Conservation (phyloP, 2,888 invertebrate genomes). For the Tenthredo distinguenda region DNA sequence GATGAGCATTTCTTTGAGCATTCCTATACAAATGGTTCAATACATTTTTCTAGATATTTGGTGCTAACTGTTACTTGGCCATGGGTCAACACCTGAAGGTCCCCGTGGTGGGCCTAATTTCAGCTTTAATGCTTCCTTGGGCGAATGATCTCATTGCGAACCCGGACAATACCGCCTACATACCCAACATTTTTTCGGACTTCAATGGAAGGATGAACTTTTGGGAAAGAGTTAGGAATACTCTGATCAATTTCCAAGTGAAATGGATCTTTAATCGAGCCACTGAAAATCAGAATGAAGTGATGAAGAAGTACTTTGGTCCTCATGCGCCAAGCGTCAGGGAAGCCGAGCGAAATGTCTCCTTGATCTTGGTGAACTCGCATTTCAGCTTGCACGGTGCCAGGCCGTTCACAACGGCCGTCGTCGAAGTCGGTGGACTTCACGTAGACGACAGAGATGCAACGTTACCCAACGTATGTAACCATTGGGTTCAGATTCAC, state of each 20-base stretch:
- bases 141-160: slow-evolving; percentile 60
- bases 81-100: slow-evolving; percentile 64
- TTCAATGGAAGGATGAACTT: slow-evolving; percentile 57
- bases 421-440: slow-evolving; percentile 80
- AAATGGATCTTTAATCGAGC: slow-evolving; percentile 50
- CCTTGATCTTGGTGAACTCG: slow-evolving; percentile 79
- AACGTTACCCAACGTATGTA: slow-evolving; percentile 59
- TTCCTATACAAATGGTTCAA: neutral
- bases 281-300: slow-evolving; percentile 60
- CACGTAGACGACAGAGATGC: slow-evolving; percentile 75
- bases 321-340: slow-evolving; percentile 72
- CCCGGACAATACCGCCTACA: slow-evolving; percentile 61
- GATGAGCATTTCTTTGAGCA: neutral
- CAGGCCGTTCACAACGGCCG: slow-evolving; percentile 77
- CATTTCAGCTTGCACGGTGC: slow-evolving; percentile 78
- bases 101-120: slow-evolving; percentile 58
- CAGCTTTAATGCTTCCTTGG: slow-evolving; percentile 59
- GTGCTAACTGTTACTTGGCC: slow-evolving; percentile 64
- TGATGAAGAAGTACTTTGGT: slow-evolving; percentile 63
- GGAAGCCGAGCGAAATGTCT: slow-evolving; percentile 77
- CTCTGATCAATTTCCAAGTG: neutral
- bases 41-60: slow-evolving; percentile 59
- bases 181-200: slow-evolving; percentile 56
- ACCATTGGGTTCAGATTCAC: neutral
- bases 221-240: slow-evolving; percentile 63